Evolutionary conservation across 2,113 vertebrate species (phyloP).

Genomic region (Gambusia affinis): DNA sequence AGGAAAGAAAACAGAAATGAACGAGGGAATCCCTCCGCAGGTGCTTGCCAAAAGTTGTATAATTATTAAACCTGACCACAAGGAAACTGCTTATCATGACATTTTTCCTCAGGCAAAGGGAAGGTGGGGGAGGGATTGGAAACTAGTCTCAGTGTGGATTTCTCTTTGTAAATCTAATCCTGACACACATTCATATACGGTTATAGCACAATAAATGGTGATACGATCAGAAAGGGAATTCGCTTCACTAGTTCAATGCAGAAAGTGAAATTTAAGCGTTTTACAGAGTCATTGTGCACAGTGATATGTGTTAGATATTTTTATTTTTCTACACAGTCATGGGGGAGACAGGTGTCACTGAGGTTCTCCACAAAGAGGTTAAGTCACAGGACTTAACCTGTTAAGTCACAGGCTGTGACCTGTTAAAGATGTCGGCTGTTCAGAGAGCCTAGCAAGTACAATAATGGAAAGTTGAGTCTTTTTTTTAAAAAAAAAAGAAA

Average conservation of each 20-base stretch:
- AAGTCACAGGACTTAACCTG: too few relatives aligned
- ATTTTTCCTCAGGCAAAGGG: not conserved
- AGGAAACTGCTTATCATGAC: not conserved
- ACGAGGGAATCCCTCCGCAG: conserved; percentile 54
- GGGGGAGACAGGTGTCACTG: too few relatives aligned
- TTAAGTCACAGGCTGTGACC: too few relatives aligned
- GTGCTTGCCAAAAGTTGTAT: not conserved
- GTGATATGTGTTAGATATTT: not conserved
- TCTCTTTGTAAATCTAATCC: not conserved
- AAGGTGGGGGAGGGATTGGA: not conserved
- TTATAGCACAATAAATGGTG: too few relatives aligned
- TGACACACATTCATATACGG: too few relatives aligned
- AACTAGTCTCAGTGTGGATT: not conserved
- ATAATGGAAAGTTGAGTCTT: too few relatives aligned
- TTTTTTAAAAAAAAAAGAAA: too few relatives aligned
- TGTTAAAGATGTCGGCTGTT: too few relatives aligned
- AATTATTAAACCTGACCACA: not conserved
- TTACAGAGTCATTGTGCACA: not conserved
- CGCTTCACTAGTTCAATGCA: not conserved
- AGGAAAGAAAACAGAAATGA: conserved; percentile 2
- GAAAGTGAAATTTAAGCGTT: not conserved
- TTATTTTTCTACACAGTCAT: too few relatives aligned
- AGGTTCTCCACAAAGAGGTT: too few relatives aligned
- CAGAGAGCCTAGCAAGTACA: too few relatives aligned
- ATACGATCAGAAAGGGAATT: not conserved